These are phyloP conservation scores for Muraenolepis orangiensis DNA, from an alignment of 2,797 vertebrate species.

Conservation along the genomic window DNA sequence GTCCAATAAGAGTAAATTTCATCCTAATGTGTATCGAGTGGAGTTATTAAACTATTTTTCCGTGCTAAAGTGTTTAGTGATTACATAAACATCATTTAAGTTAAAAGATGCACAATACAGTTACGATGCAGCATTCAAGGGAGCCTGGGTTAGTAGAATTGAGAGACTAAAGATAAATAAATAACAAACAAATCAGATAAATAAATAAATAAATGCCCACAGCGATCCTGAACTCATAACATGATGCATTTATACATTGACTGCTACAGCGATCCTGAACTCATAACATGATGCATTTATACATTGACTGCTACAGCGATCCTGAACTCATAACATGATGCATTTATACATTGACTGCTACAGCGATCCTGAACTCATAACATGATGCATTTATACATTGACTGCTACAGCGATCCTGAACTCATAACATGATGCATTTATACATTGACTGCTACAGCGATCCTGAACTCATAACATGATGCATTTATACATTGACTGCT, in stretches of 20 bases:
- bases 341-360: neutral
- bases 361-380: neutral
- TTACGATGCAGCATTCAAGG: neutral
- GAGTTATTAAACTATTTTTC: neutral
- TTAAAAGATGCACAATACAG: neutral
- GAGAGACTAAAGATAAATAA: neutral
- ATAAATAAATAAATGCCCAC: neutral
- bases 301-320: neutral
- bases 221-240: neutral
- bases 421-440: neutral
- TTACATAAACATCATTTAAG: neutral
- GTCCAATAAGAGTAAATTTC: neutral
- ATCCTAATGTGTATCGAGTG: neutral
- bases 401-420: neutral
- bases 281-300: neutral
- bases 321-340: neutral
- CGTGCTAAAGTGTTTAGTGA: neutral
- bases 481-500: neutral
- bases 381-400: neutral
- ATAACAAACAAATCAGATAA: too few relatives aligned
- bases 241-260: neutral
- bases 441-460: neutral
- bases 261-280: neutral
- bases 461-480: neutral
- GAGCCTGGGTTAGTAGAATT: neutral